These are phyloP conservation scores for Ptilonorhynchus violaceus DNA, from an alignment of 2,113 vertebrate species.

Conservation along the genomic window DNA sequence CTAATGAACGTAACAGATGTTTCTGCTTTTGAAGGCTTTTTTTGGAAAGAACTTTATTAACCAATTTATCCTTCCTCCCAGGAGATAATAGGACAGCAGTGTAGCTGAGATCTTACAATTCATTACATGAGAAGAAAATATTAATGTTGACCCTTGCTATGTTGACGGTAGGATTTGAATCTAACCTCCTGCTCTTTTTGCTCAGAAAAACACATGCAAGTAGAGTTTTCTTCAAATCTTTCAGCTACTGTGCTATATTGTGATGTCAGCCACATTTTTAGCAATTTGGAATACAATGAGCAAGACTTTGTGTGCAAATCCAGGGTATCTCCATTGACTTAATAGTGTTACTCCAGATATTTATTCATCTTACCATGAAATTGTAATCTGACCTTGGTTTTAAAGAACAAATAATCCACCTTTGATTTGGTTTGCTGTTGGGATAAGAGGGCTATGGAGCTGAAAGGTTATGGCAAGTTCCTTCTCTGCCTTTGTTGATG, in stretches of 20 bases:
- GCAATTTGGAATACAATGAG: neutral
- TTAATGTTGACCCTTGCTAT: neutral
- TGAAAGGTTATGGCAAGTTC: neutral
- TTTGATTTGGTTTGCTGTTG: neutral
- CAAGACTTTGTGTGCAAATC: neutral
- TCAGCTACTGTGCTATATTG: neutral
- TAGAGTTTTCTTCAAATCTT: neutral
- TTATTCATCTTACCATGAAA: neutral
- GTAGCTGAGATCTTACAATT: slow-evolving; percentile 27
- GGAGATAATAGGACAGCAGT: slow-evolving; percentile 18
- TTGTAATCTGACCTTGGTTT: neutral
- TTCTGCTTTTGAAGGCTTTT: slow-evolving; percentile 49
- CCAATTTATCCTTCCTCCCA: slow-evolving; percentile 49
- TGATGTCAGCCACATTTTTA: neutral
- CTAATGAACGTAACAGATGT: slow-evolving; percentile 60
- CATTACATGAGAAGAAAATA: slow-evolving; percentile 29
- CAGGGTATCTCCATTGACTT: neutral
- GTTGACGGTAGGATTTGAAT: neutral
- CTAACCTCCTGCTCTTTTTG: neutral
- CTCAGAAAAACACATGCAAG: neutral
- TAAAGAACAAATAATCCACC: neutral
- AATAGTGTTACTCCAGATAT: neutral
- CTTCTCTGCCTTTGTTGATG: neutral
- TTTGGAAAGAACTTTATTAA: slow-evolving; percentile 38
- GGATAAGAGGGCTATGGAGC: neutral